phyloP scores from a whole-genome alignment of 2,888 invertebrate species.

The Pristionchus exspectatus region DNA sequence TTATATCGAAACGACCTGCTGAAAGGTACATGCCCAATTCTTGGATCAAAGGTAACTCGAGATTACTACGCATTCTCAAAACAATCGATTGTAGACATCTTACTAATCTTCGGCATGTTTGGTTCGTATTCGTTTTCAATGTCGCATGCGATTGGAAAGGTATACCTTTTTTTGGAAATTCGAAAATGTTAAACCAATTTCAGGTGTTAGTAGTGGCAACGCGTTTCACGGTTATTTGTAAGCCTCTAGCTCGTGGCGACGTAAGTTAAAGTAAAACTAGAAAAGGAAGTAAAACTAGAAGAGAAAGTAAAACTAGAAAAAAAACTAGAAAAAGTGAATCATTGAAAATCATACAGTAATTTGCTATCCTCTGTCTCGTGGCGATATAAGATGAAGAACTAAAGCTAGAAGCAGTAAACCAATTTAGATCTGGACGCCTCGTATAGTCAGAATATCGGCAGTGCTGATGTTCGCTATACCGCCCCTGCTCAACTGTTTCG shows the following conservation, averaged over 20 bases:
- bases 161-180: not conserved
- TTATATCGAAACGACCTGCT: not conserved
- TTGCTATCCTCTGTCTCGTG: not conserved
- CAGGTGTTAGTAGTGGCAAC: not conserved
- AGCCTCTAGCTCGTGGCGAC: not conserved
- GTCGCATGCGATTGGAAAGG: slow-evolving; percentile 4
- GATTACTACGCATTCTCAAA: not conserved
- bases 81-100: not conserved
- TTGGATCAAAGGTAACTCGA: not conserved
- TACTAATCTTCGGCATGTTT: not conserved
- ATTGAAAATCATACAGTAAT: no score
- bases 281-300: no score
- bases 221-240: not conserved
- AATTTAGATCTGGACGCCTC: not conserved
- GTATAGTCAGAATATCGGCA: not conserved
- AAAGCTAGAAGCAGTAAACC: not conserved
- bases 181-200: not conserved
- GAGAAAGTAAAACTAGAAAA: no score
- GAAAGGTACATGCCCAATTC: not conserved
- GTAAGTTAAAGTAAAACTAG: no score
- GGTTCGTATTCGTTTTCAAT: slow-evolving; percentile 9
- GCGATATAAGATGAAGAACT: not conserved
- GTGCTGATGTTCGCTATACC: not conserved
- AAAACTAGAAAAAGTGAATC: no score
- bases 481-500: not conserved